These are phyloP conservation scores for Zaprionus inermis DNA, from an alignment of 1,140 invertebrate genomes.

Conservation along the genomic window DNA sequence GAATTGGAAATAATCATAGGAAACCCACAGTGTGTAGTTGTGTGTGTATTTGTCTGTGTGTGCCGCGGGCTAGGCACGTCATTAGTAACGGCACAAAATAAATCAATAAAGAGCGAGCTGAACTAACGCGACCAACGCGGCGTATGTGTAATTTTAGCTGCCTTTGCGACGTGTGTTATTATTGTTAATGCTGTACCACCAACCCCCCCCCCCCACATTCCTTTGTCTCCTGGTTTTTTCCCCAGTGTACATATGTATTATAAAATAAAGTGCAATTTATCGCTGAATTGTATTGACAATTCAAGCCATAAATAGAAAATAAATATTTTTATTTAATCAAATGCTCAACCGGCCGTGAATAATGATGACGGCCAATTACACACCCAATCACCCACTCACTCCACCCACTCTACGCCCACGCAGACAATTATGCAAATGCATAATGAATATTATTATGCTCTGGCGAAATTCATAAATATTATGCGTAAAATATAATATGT, in stretches of 20 bases:
- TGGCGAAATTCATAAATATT: conserved; percentile 63
- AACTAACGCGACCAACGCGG: conserved; percentile 57
- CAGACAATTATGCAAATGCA: conserved; percentile 52
- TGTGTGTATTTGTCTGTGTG: conserved; percentile 35
- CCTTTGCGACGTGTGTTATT: conserved; percentile 45
- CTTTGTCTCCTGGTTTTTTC: conserved; percentile 37
- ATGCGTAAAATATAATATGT: conserved; percentile 50
- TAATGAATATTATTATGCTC: conserved; percentile 20
- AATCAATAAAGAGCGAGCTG: conserved; percentile 71
- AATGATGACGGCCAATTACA: conserved; percentile 49
- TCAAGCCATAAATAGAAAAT: conserved; percentile 25
- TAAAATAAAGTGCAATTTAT: conserved; percentile 35
- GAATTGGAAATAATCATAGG: conserved; percentile 60
- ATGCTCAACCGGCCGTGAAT: conserved; percentile 32
- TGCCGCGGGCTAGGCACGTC: conserved; percentile 60
- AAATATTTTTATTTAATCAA: conserved; percentile 47
- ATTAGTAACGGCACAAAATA: conserved; percentile 76
- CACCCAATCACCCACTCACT: conserved; percentile 24
- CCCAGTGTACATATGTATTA: conserved; percentile 18
- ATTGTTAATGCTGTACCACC: conserved; percentile 31
- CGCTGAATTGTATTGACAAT: conserved; percentile 19
- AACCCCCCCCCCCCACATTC: conserved; percentile 3
- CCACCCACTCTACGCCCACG: not conserved
- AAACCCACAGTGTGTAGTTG: conserved; percentile 46
- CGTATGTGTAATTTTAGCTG: conserved; percentile 61